A percentile compares a stretch with the other conserved stretches of the same genome.
Conservation (phyloP, 2,797 vertebrate genomes). For the Sebastes elongatus region DNA sequence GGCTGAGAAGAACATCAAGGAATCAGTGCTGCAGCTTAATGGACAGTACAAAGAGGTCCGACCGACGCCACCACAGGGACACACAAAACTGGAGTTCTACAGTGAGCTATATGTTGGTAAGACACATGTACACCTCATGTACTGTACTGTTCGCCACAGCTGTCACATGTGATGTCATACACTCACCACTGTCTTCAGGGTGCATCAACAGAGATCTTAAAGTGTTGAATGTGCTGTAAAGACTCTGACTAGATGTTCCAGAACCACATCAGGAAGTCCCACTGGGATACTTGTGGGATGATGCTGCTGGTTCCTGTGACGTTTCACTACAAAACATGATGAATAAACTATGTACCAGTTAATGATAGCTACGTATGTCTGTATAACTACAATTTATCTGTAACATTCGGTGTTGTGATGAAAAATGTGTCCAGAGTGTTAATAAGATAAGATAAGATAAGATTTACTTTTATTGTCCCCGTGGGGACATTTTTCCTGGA, state of each 20-base stretch:
- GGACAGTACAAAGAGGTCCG: constrained; percentile 83
- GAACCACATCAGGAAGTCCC: background rate
- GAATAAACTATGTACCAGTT: background rate
- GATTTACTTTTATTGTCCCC: too few relatives aligned
- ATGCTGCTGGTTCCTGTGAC: background rate
- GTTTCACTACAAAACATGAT: background rate
- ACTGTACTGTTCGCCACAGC: background rate
- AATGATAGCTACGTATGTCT: background rate
- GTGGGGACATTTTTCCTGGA: too few relatives aligned
- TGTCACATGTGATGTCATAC: background rate
- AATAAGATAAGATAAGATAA: background rate
- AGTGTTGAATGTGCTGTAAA: background rate
- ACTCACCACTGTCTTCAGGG: background rate
- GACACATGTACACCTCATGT: constrained; percentile 31
- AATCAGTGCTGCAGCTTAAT: constrained; percentile 90
- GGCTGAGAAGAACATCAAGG: constrained; percentile 91
- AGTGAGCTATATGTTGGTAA: constrained; percentile 95
- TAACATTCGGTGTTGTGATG: background rate
- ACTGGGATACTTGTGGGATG: background rate
- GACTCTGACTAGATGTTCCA: background rate
- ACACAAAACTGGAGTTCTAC: constrained; percentile 89
- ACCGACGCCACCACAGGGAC: constrained; percentile 86
- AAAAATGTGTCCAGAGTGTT: background rate
- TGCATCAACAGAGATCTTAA: background rate
- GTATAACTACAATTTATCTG: background rate